phyloP scores from a whole-genome alignment of 2,888 invertebrate genomes.

The Antheraea yamamai region DNA sequence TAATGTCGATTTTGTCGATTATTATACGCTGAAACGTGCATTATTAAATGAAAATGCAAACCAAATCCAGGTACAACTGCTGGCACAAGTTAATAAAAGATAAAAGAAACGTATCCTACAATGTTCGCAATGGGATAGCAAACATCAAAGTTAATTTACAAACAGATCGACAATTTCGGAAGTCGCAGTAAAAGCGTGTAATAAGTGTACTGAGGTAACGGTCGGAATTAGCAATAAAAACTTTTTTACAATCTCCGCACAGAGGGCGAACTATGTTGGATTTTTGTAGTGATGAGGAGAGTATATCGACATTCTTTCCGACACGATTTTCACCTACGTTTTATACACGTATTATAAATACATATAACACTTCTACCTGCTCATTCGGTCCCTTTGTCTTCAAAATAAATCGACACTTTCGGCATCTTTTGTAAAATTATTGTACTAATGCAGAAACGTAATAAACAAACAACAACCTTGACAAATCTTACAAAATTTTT shows the following conservation, averaged over 20 bases:
- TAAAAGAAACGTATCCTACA: background rate
- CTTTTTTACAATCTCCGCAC: slow-evolving; percentile 72
- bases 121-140: slow-evolving; percentile 31
- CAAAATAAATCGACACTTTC: too few species aligned
- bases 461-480: too few species aligned
- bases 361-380: too few species aligned
- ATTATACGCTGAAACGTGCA: background rate
- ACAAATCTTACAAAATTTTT: too few species aligned
- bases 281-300: slow-evolving; percentile 32
- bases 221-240: slow-evolving; percentile 77
- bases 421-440: too few species aligned
- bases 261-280: slow-evolving; percentile 38
- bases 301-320: background rate
- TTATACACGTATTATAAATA: too few species aligned
- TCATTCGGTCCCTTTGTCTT: too few species aligned
- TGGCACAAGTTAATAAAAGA: background rate
- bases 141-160: slow-evolving; percentile 27
- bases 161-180: slow-evolving; percentile 54
- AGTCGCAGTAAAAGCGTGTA: slow-evolving; percentile 47
- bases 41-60: background rate
- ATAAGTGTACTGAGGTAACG: slow-evolving; percentile 43
- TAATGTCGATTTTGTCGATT: too few species aligned
- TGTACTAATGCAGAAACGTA: too few species aligned
- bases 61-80: background rate
- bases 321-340: background rate